phyloP scores from a whole-genome alignment of 2,888 invertebrate genomes.

The Andrena chrysosceles region DNA sequence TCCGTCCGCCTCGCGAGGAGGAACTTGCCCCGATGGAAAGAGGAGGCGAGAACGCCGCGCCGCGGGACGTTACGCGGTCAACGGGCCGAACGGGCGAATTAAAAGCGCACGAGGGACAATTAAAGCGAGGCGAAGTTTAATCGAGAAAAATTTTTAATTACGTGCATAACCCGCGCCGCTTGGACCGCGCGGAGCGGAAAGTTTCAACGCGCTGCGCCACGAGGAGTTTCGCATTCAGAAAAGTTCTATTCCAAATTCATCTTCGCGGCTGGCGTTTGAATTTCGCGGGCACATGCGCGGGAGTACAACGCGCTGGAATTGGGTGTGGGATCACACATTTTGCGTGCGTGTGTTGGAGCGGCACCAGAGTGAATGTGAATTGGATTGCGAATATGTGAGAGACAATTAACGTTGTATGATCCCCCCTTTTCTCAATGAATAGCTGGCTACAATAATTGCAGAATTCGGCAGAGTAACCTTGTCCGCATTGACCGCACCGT shows the following conservation, averaged over 20 bases:
- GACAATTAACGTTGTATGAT: no score
- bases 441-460: no score
- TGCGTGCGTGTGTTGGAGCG: no score
- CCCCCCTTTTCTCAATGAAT: no score
- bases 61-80: constrained; percentile 63
- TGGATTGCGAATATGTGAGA: neutral
- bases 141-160: constrained; percentile 45
- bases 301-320: neutral
- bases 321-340: neutral
- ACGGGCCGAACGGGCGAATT: constrained; percentile 65
- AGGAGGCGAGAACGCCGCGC: constrained; percentile 50
- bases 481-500: no score
- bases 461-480: no score
- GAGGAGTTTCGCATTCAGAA: neutral
- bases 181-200: constrained; percentile 4
- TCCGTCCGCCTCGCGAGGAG: constrained; percentile 14
- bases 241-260: neutral
- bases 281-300: neutral
- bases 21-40: constrained; percentile 21
- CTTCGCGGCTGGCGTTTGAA: neutral
- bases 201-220: neutral
- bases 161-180: neutral
- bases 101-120: constrained; percentile 71
- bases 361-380: neutral
- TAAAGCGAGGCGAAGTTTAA: constrained; percentile 60